These are phyloP conservation scores for Gisinianus flammeolus DNA, from an alignment of 2,888 invertebrate genomes.

Conservation along the genomic window DNA sequence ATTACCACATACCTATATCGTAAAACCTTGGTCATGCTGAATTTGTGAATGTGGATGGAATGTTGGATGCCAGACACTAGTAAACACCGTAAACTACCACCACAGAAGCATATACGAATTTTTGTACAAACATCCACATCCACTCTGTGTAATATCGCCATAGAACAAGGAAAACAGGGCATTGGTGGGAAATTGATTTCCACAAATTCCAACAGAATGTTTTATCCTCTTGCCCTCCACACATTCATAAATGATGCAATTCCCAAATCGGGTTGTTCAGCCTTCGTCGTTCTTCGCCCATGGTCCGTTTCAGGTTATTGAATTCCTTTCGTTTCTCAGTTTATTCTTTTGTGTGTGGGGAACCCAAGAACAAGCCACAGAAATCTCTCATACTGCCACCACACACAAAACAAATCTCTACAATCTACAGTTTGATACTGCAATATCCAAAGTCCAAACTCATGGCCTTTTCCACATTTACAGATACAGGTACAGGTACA, in stretches of 20 bases:
- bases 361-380: not conserved
- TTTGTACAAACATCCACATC: not conserved
- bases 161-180: not conserved
- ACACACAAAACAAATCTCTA: no score
- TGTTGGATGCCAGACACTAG: not conserved
- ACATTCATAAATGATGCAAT: slow-evolving; percentile 15
- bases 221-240: not conserved
- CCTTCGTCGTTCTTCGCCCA: not conserved
- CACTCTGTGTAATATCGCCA: not conserved
- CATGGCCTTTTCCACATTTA: no score
- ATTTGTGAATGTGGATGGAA: no score
- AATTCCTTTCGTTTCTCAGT: slow-evolving; percentile 5
- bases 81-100: not conserved
- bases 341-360: slow-evolving; percentile 4
- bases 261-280: not conserved
- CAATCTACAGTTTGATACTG: no score
- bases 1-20: no score
- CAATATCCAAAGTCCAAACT: no score
- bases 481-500: no score
- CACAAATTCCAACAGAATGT: slow-evolving; percentile 5
- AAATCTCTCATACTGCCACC: no score
- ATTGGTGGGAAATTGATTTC: slow-evolving; percentile 25
- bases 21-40: no score
- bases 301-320: not conserved
- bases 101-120: not conserved